Evolutionary conservation across 2,113 vertebrate genomes (phyloP).

Genomic region (Zingel zingel): DNA sequence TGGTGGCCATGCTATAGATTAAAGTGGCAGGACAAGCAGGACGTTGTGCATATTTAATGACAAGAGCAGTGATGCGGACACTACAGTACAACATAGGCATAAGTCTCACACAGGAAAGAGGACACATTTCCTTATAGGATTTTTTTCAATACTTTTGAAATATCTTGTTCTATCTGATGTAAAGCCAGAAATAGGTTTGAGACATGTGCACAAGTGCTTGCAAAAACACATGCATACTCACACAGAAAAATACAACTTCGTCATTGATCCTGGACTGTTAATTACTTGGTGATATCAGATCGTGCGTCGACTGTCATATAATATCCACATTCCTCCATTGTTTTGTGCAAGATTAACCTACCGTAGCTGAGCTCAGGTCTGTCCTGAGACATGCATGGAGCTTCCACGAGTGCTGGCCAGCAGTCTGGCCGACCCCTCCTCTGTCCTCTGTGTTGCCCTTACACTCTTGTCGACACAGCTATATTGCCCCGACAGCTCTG

Average conservation of each 20-base stretch:
- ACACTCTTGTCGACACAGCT: slow-evolving; percentile 75
- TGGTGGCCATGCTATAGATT: slow-evolving; percentile 47
- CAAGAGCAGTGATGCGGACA: slow-evolving; percentile 38
- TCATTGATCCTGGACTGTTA: no score
- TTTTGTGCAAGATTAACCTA: neutral
- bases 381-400: slow-evolving; percentile 11
- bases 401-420: slow-evolving; percentile 31
- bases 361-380: slow-evolving; percentile 4
- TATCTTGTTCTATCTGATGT: neutral
- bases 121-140: neutral
- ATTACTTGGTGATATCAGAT: no score
- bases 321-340: neutral
- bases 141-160: neutral
- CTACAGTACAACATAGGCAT: slow-evolving; percentile 12
- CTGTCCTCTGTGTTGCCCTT: slow-evolving; percentile 71
- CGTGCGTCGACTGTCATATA: neutral
- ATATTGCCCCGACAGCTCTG: slow-evolving; percentile 70
- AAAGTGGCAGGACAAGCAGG: slow-evolving; percentile 47
- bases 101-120: slow-evolving; percentile 13
- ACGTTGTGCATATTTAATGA: slow-evolving; percentile 72
- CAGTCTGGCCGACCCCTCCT: slow-evolving; percentile 55
- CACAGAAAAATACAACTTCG: neutral
- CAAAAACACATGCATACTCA: neutral
- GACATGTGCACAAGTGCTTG: neutral
- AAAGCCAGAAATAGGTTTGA: neutral